Conservation (phyloP, 2,888 invertebrate species). For the Ramazzottius varieornatus region DNA sequence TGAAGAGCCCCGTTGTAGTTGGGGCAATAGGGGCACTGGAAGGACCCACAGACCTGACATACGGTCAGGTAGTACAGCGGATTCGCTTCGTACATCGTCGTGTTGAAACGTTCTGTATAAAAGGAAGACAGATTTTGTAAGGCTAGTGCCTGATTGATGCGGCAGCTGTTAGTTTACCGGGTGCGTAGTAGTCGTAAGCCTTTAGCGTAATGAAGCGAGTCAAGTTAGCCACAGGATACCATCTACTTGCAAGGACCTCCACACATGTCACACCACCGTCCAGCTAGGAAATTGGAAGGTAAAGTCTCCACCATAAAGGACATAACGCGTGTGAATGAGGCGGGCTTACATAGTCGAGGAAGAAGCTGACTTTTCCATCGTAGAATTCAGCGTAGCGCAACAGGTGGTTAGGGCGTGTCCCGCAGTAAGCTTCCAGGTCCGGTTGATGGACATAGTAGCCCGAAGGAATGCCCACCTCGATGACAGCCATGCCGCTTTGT, state of each 20-base stretch:
- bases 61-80: slow-evolving; percentile 63
- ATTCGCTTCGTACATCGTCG: slow-evolving; percentile 61
- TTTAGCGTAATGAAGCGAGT: slow-evolving; percentile 63
- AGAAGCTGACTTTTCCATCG: slow-evolving; percentile 58
- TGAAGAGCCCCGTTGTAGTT: slow-evolving; percentile 10
- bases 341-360: slow-evolving; percentile 76
- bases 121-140: background rate
- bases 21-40: slow-evolving; percentile 70
- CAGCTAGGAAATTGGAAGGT: slow-evolving; percentile 31
- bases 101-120: slow-evolving; percentile 57
- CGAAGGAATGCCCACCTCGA: slow-evolving; percentile 61
- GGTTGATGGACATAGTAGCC: slow-evolving; percentile 76
- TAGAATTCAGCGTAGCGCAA: slow-evolving; percentile 57
- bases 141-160: background rate
- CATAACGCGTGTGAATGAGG: no score
- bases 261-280: slow-evolving; percentile 54
- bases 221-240: slow-evolving; percentile 89
- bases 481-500: slow-evolving; percentile 58
- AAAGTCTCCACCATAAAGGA: background rate
- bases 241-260: slow-evolving; percentile 69
- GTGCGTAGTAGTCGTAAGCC: slow-evolving; percentile 83
- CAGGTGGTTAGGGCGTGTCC: slow-evolving; percentile 45
- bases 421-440: slow-evolving; percentile 54
- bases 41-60: slow-evolving; percentile 76
- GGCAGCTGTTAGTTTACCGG: slow-evolving; percentile 35